A percentile compares a stretch with the other conserved stretches of the same genome.
phyloP scores from a whole-genome alignment of 1,140 invertebrate genomes.

The Drosophila malerkotliana region DNA sequence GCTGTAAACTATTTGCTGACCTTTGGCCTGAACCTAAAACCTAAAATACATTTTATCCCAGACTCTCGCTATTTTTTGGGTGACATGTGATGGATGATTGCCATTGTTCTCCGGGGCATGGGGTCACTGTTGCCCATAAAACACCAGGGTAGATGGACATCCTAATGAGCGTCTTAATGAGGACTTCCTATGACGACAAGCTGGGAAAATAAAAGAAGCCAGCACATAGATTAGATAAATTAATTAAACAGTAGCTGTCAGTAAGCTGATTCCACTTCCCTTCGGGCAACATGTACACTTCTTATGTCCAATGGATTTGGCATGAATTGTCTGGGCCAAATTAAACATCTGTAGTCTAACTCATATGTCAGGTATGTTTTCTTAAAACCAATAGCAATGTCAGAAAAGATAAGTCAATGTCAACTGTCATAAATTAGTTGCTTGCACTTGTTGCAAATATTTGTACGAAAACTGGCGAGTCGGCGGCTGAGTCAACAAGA shows the following conservation, averaged over 20 bases:
- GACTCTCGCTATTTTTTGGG: neutral
- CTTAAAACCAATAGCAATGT: neutral
- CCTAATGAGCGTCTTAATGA: constrained; percentile 18
- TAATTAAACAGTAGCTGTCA: constrained; percentile 1
- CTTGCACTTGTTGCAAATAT: constrained; percentile 66
- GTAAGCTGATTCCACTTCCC: neutral
- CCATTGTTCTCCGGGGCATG: constrained; percentile 32
- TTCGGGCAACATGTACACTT: neutral
- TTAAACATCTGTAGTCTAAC: constrained; percentile 5
- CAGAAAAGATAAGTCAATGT: constrained; percentile 44
- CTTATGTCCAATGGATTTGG: neutral
- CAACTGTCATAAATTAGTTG: constrained; percentile 47
- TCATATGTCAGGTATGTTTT: neutral
- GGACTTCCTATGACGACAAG: constrained; percentile 7
- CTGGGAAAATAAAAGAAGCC: constrained; percentile 8
- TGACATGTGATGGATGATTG: constrained; percentile 58
- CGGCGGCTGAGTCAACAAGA: constrained; percentile 44
- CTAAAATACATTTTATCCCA: constrained; percentile 22
- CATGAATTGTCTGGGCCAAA: constrained; percentile 18
- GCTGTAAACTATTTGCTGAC: constrained; percentile 38
- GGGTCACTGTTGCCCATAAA: constrained; percentile 37
- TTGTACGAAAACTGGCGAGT: constrained; percentile 25
- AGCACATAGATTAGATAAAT: constrained; percentile 13
- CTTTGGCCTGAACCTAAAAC: constrained; percentile 32
- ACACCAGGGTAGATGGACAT: constrained; percentile 16